Evolutionary conservation across 2,113 vertebrate species (phyloP).

Genomic region (Colossoma macropomum): DNA sequence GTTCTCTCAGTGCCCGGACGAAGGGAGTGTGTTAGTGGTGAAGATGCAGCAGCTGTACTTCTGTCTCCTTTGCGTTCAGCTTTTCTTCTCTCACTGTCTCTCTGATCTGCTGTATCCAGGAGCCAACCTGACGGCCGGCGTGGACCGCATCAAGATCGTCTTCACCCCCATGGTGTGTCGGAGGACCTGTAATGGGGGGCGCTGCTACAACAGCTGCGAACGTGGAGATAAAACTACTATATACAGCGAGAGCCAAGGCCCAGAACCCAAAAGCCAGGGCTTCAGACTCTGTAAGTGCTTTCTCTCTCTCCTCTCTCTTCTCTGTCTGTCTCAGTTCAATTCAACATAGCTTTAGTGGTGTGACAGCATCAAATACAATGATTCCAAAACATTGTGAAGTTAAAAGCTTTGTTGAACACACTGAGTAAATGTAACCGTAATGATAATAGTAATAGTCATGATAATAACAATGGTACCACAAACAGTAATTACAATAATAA

Average conservation of each 20-base stretch:
- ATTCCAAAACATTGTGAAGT: no score
- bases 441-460: no score
- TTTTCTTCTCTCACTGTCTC: constrained; percentile 66
- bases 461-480: no score
- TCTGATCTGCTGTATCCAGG: constrained; percentile 70
- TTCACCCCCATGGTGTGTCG: constrained; percentile 82
- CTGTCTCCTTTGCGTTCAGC: constrained; percentile 57
- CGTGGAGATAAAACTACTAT: constrained; percentile 80
- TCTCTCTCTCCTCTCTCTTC: constrained; percentile 2
- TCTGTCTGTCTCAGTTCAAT: background rate
- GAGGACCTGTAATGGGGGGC: constrained; percentile 71
- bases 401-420: no score
- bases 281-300: constrained; percentile 81
- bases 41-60: constrained; percentile 71
- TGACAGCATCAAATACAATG: no score
- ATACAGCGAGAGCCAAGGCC: constrained; percentile 76
- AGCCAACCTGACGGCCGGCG: constrained; percentile 77
- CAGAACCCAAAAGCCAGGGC: constrained; percentile 71
- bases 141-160: constrained; percentile 82
- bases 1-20: constrained; percentile 51
- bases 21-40: constrained; percentile 60
- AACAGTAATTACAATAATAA: no score
- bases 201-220: constrained; percentile 79
- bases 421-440: no score
- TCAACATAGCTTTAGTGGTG: background rate